These are phyloP conservation scores for Myodes glareolus DNA, from an alignment of 2,113 vertebrate genomes.

Conservation along the genomic window DNA sequence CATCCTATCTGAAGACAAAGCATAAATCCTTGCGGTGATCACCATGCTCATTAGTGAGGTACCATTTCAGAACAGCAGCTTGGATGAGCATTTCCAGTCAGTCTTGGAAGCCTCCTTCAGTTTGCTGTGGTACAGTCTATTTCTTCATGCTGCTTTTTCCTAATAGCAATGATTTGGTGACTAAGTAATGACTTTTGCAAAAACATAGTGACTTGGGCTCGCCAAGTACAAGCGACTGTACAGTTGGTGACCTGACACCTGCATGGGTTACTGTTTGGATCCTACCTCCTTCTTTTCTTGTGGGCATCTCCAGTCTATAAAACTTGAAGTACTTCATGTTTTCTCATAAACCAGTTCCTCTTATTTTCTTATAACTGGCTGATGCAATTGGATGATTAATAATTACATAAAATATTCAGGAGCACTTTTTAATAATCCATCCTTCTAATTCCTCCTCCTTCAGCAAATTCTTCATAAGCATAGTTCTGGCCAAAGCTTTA, in stretches of 20 bases:
- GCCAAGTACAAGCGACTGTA: neutral
- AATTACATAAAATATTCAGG: slow-evolving; percentile 6
- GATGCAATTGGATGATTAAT: neutral
- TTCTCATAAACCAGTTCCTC: neutral
- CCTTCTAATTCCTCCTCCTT: slow-evolving; percentile 14
- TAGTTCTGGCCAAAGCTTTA: slow-evolving; percentile 34
- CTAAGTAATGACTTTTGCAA: neutral
- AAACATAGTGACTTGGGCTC: neutral
- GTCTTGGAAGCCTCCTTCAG: neutral
- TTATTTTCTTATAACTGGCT: neutral
- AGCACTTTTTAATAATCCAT: neutral
- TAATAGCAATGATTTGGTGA: neutral
- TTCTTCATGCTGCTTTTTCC: neutral
- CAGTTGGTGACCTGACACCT: neutral
- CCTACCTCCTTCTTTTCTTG: neutral
- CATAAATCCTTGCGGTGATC: neutral
- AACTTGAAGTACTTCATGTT: neutral
- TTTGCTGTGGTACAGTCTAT: neutral
- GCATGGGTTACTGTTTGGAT: neutral
- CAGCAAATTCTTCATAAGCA: neutral
- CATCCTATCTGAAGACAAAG: neutral
- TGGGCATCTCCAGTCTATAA: slow-evolving; percentile 8
- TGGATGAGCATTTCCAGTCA: neutral
- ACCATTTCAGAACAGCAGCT: neutral
- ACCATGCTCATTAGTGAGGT: neutral